phyloP scores from a whole-genome alignment of 2,888 invertebrate genomes.

The Sinhomidia bicolor region DNA sequence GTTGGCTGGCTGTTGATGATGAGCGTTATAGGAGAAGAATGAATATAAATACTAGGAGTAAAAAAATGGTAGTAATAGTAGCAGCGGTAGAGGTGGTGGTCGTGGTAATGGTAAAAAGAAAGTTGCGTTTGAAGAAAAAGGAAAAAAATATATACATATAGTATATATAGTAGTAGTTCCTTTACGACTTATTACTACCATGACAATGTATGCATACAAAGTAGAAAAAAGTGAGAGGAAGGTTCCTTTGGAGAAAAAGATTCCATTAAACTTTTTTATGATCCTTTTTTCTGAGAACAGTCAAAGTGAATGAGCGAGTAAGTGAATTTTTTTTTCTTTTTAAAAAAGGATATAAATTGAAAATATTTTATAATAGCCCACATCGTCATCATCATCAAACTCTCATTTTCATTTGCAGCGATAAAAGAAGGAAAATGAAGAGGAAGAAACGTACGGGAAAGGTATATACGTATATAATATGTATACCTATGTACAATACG shows the following conservation, averaged over 20 bases:
- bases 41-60: background rate
- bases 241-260: conserved; percentile 41
- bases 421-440: conserved; percentile 1
- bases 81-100: too few species aligned
- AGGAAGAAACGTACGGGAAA: too few species aligned
- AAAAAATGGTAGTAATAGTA: background rate
- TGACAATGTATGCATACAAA: conserved; percentile 32
- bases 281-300: conserved; percentile 8
- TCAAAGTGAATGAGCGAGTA: background rate
- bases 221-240: conserved; percentile 2
- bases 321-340: background rate
- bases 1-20: conserved; percentile 1
- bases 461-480: too few species aligned
- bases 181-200: conserved; percentile 17
- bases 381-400: conserved; percentile 18
- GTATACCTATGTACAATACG: too few species aligned
- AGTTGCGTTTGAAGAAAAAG: background rate
- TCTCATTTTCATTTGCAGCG: conserved; percentile 33
- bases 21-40: background rate
- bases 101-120: conserved; percentile 1
- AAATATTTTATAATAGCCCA: conserved; percentile 29
- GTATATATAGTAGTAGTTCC: background rate
- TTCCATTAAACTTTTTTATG: conserved; percentile 65
- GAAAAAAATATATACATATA: too few species aligned
- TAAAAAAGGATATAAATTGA: conserved; percentile 32